Conservation (phyloP, 2,888 invertebrate species). For the Leptopterna dolabrata region DNA sequence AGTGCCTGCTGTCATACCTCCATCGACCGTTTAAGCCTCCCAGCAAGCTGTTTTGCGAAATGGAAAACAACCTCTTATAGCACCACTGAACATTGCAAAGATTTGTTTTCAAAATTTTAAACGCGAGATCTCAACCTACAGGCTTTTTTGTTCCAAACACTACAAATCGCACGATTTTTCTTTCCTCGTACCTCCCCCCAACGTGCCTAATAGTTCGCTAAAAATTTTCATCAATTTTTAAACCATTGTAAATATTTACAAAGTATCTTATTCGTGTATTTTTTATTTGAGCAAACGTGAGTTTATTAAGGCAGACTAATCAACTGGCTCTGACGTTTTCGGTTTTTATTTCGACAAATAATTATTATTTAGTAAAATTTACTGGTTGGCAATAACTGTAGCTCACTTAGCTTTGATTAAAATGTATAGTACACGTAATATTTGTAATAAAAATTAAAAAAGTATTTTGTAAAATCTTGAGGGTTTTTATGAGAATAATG, state of each 20-base stretch:
- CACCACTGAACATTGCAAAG: too few relatives aligned
- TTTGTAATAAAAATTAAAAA: neutral
- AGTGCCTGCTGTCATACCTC: too few relatives aligned
- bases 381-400: constrained; percentile 27
- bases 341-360: neutral
- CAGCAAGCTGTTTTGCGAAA: too few relatives aligned
- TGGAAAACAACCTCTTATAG: too few relatives aligned
- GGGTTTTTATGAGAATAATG: neutral
- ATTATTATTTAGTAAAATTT: neutral
- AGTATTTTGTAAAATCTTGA: neutral
- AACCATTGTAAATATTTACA: neutral
- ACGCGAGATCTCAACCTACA: neutral
- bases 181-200: neutral
- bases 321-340: neutral
- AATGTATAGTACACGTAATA: neutral
- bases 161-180: neutral
- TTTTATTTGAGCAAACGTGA: neutral
- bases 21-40: too few relatives aligned
- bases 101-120: too few relatives aligned
- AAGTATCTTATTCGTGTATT: neutral
- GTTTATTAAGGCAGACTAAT: neutral
- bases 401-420: constrained; percentile 17
- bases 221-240: neutral
- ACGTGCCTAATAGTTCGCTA: neutral
- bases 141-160: neutral